phyloP scores from a whole-genome alignment of 2,888 invertebrate species.

The Mechanitis mazaeus region DNA sequence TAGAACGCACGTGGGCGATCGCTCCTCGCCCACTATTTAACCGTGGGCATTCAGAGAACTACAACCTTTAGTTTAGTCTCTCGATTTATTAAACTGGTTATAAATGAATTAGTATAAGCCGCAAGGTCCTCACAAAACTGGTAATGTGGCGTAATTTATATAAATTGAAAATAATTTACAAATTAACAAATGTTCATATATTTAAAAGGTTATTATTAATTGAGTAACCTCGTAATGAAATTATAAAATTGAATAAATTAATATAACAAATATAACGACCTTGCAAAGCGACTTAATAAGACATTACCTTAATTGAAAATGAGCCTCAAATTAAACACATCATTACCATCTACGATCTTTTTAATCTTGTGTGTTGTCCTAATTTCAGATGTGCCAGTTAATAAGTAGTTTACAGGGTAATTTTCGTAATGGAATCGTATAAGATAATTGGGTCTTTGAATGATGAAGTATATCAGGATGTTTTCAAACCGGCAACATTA shows the following conservation, averaged over 20 bases:
- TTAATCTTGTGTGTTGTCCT: background rate
- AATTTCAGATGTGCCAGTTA: background rate
- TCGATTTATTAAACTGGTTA: constrained; percentile 18
- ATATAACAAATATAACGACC: too few relatives aligned
- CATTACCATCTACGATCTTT: background rate
- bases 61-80: constrained; percentile 23
- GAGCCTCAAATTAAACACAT: background rate
- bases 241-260: too few relatives aligned
- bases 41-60: constrained; percentile 29
- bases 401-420: background rate
- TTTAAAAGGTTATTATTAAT: too few relatives aligned
- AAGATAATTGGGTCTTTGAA: background rate
- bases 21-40: constrained; percentile 48
- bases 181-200: background rate
- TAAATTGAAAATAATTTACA: background rate
- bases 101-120: constrained; percentile 26
- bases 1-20: constrained; percentile 56
- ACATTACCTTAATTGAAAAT: too few relatives aligned
- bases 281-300: too few relatives aligned
- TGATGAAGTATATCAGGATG: background rate
- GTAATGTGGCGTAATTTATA: background rate
- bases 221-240: too few relatives aligned
- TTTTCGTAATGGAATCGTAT: background rate
- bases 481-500: too few relatives aligned
- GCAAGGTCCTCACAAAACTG: constrained; percentile 21